Evolutionary conservation across 2,113 vertebrate genomes (phyloP), one percentile per base, ranked within the genome.

Genomic region (Bagarius yarrelli): DNA sequence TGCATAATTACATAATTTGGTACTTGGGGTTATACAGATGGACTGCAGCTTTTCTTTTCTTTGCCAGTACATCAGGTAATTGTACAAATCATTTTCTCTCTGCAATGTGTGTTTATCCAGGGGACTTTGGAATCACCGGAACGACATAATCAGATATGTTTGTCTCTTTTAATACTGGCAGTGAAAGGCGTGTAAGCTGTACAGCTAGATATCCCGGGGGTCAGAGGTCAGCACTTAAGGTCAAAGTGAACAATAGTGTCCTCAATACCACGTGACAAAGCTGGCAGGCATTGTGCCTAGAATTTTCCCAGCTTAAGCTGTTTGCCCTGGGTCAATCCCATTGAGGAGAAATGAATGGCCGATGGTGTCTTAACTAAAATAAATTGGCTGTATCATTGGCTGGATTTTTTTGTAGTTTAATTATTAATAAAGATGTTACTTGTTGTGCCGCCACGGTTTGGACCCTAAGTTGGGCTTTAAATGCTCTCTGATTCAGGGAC

Each of bases 271-370:
- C 90, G 87, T 82, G 75, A 78, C 5, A 60, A 81, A 86, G 84
- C 84, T 83, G 89, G 87, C 82, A 81, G 71, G 89, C 78, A 88
- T 87, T 85, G 70, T 87, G 90, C 56, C 67, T 27, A 32, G 76
- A 64, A 40, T 70, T 64, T 25, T 55, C 32, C 52, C 44, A 16
- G 53, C 90, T 91, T 90, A 90, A 84, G 88, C 87, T 81, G 82
- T 86, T 86, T 85, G 72, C 78, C 86, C 78, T 85, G 66, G 57
- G 83, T 88, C 82, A 87, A 81, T 86, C 88, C 84, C 87, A 82
- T 78, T 87, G 74, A 84, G 77, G 34, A 76, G 86, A 61, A 52
- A 81, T 34, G 32, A 71, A 71, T 47, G 44, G 70, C 30, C 56
- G 47, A 50, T 64, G 71, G 59, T 71, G 52, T 78, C 74, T 76